Evolutionary conservation across 2,888 invertebrate genomes (phyloP).

Genomic region (Mycogona germanica): DNA sequence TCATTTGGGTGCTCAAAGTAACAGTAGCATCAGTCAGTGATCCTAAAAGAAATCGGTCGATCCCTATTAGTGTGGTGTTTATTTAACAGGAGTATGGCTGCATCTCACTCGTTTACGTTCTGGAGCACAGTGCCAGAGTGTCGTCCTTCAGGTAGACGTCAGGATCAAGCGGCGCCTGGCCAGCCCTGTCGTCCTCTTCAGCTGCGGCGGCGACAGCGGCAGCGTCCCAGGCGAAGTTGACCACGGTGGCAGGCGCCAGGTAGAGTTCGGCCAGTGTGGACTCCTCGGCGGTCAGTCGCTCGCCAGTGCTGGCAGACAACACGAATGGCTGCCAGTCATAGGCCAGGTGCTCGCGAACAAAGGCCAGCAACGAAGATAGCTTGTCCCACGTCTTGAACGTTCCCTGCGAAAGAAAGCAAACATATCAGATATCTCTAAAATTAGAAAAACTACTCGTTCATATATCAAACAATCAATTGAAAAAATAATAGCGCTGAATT

Average conservation of each 20-base stretch:
- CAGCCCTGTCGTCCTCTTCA: no score
- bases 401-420: constrained; percentile 53
- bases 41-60: no score
- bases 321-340: constrained; percentile 52
- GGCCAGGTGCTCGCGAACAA: constrained; percentile 62
- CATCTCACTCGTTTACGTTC: no score
- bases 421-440: background rate
- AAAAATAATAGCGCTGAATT: background rate
- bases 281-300: constrained; percentile 45
- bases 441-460: no score
- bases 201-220: constrained; percentile 30
- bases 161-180: no score
- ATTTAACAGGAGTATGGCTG: no score
- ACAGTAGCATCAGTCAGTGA: no score
- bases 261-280: constrained; percentile 62
- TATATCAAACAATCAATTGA: background rate
- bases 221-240: constrained; percentile 59
- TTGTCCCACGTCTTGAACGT: constrained; percentile 79
- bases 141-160: background rate
- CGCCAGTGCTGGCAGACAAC: constrained; percentile 53
- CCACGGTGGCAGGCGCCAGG: constrained; percentile 67
- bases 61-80: no score
- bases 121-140: background rate
- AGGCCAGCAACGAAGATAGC: constrained; percentile 55
- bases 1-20: no score